phyloP scores from a whole-genome alignment of 2,888 invertebrate species.

The Allacma fusca region DNA sequence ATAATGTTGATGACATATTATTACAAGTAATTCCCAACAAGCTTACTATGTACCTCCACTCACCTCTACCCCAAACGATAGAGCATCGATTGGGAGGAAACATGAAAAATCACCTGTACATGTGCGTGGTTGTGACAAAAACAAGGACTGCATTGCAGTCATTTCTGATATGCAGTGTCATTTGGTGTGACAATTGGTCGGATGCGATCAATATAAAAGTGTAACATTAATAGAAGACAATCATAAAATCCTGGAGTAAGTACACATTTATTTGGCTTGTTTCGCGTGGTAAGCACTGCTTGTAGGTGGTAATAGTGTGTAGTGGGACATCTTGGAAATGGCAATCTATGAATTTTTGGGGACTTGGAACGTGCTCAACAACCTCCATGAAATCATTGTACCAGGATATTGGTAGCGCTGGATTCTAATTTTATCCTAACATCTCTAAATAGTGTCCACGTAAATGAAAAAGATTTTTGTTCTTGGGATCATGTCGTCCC shows the following conservation, averaged over 20 bases:
- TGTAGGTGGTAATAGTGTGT: not conserved
- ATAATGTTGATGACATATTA: no score
- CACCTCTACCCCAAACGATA: not conserved
- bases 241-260: not conserved
- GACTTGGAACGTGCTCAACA: slow-evolving; percentile 7
- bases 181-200: not conserved
- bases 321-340: not conserved
- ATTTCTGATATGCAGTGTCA: not conserved
- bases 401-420: not conserved
- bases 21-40: no score
- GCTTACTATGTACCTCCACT: no score
- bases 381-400: not conserved
- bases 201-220: not conserved
- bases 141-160: slow-evolving; percentile 2
- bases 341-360: not conserved
- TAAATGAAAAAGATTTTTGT: no score
- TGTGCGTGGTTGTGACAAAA: not conserved
- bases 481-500: no score
- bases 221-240: not conserved
- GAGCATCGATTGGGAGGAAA: not conserved
- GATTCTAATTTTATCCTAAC: no score
- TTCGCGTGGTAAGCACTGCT: not conserved
- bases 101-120: not conserved
- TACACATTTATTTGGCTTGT: slow-evolving; percentile 4
- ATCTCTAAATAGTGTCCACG: no score